phyloP scores from a whole-genome alignment of 23 tunicate species.

The Styela plicata region DNA sequence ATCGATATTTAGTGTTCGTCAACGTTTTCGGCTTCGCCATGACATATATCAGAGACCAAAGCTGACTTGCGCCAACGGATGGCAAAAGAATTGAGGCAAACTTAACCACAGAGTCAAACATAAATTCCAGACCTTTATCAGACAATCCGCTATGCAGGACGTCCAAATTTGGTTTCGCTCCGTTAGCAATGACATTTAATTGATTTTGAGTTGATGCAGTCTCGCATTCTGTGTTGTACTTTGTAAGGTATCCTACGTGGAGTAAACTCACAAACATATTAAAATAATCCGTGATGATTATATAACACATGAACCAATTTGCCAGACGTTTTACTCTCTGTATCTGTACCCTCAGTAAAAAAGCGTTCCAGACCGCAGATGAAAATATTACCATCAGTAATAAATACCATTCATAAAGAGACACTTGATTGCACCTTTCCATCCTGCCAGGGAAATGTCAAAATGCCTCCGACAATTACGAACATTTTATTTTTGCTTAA shows the following conservation, averaged over 20 bases:
- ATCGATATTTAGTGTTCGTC: background rate
- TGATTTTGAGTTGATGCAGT: background rate
- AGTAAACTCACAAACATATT: background rate
- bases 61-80: background rate
- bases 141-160: background rate
- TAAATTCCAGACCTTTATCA: background rate
- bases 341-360: background rate
- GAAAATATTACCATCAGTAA: background rate
- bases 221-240: too few species aligned
- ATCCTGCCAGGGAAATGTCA: too few species aligned
- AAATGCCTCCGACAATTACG: too few species aligned
- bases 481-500: too few species aligned
- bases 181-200: background rate
- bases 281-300: background rate
- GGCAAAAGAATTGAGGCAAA: background rate
- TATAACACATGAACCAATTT: background rate
- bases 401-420: background rate
- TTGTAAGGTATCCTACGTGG: background rate
- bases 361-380: background rate
- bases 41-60: background rate
- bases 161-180: background rate
- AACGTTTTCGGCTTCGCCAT: background rate
- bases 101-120: background rate
- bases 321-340: background rate
- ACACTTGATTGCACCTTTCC: too few species aligned